phyloP scores from a whole-genome alignment of 2,888 invertebrate genomes.

The Drosophila antonietae region DNA sequence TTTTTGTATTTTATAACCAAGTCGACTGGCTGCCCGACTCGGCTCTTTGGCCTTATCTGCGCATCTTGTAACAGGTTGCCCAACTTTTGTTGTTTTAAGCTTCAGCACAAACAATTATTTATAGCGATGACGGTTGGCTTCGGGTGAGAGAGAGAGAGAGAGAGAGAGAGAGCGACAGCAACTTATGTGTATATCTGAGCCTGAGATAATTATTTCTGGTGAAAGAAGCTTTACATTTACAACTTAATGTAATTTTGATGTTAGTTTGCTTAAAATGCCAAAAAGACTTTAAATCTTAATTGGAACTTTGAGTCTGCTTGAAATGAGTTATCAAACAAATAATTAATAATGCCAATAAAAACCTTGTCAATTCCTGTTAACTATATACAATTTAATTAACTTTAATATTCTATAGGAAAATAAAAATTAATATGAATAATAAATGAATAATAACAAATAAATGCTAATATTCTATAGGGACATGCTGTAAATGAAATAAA shows the following conservation, averaged over 20 bases:
- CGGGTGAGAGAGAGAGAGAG: background rate
- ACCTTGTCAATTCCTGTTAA: background rate
- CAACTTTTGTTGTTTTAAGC: constrained; percentile 43
- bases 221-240: background rate
- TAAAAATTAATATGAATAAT: too few relatives aligned
- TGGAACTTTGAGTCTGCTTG: background rate
- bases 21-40: constrained; percentile 24
- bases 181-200: background rate
- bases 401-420: too few relatives aligned
- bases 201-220: background rate
- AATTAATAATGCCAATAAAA: background rate
- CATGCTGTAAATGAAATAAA: too few relatives aligned
- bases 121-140: background rate
- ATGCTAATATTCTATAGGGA: too few relatives aligned
- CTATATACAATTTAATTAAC: too few relatives aligned
- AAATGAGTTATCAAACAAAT: too few relatives aligned
- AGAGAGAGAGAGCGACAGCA: background rate
- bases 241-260: background rate
- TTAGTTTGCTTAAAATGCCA: background rate
- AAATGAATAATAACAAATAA: too few relatives aligned
- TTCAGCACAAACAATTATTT: constrained; percentile 42
- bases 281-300: background rate
- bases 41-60: constrained; percentile 34
- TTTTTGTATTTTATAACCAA: constrained; percentile 51
- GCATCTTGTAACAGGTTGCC: constrained; percentile 58